Base-by-base conservation (phyloP, 2,113 vertebrate genomes). In the Ploceus nigricollis region DNA sequence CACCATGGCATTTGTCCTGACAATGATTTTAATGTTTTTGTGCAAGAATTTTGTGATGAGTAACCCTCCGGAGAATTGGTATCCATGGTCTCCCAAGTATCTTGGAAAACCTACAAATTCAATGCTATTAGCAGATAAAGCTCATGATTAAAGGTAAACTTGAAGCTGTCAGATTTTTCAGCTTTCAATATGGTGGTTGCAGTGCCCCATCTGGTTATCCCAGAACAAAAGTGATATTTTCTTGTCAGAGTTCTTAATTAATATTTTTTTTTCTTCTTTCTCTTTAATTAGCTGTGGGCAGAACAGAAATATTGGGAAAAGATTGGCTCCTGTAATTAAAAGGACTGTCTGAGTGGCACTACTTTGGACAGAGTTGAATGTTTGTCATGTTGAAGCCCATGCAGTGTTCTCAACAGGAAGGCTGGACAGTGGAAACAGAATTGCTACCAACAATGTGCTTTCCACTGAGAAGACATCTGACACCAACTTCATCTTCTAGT, bases 1-100 rank as follows among this genome's bases (percentile, higher is more conserved):
- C 28, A 30, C 3, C 37, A 10, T 11, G 35, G 48, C 40, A 53
- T 95, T 93, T 71, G 56, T 94, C 12, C 50, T 70, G 25, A 66
- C 24, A 79, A 60, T 10, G 39, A 72, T 37, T 90, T 47, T 30
- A 82, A 84, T 19, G 20, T 17, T 80, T 91, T 45, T 77, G 45
- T 73, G 51, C 68, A 96, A 94, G 56, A 95, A 81, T 82, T 70
- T 56, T 88, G 58, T 12, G 35, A n/a, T 30, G 56, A 75, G n/a
- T 2, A 22, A 13, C 15, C 60, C 40, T 84, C 24, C 11, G 56
- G 75, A 94, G 48, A 61, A 31, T 28, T 73, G 23, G 15, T 40
- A 31, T 54, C 47, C 47, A 40, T 23, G 61, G n/a, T 73, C 85
- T 42, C 47, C 72, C 81, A 20, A 23, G 68, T 82, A 13, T 22